Base-by-base conservation (phyloP, 2,113 vertebrate genomes). In the Melanotaenia duboulayi region DNA sequence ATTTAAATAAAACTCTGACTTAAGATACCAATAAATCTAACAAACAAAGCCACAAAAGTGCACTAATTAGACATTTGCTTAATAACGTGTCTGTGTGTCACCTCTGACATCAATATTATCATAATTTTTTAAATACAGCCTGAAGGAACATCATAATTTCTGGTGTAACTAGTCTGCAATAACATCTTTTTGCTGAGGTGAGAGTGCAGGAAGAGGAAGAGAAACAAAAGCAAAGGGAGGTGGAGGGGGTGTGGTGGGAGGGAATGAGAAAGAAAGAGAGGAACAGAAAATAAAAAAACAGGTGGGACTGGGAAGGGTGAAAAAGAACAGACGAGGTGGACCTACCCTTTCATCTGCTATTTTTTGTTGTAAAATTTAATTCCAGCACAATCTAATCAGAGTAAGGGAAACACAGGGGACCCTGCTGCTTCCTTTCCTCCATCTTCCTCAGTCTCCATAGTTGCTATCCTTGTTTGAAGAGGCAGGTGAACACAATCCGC, bases 341-440 rank as follows among this genome's bases (percentile, higher is more conserved):
- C 14, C 13, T 32, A 48, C 2, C 28, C 2, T n/a, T 7, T 65
- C 65, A 75, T 74, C 75, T 11, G 50, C 78, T 66, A 78, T 81
- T 87, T 83, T 90, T 83, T 67, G 55, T 67, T 60, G 60, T 76
- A 42, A 83, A 76, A 89, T 78, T 74, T 78, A 67, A 85, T 83
- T 83, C 72, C 70, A 60, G 73, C 20, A 32, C 74, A 78, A 76
- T 83, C 64, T 78, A 65, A 87, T 83, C 75, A 80, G 65, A 28
- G 56, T 23, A 9, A 35, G 24, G 52, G 32, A 87, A 71, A 83
- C 76, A 80, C 71, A 75, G 32, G 78, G 65, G 74, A 78, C 77
- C 55, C 39, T 23, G 49, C 51, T n/a, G 37, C 48, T 69, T 32
- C 65, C 51, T 48, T 42, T 51, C 9, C 61, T 52, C 44, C 20